Evolutionary conservation across 2,888 invertebrate species (phyloP).

Genomic region (Plebejus melissa): DNA sequence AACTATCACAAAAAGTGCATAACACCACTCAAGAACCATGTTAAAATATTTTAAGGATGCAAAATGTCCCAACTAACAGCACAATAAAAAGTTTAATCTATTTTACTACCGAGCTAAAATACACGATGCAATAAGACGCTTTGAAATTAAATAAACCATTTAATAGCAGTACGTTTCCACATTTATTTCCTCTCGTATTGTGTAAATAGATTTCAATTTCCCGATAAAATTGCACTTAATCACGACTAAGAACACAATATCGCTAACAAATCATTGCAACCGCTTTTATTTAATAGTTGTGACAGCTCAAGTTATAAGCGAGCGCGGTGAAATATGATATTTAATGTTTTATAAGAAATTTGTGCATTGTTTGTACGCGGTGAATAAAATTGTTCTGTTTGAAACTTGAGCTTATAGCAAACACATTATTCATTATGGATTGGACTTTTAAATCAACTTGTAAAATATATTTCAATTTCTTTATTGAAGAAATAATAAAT

Average conservation of each 20-base stretch:
- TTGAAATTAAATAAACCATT: constrained; percentile 1
- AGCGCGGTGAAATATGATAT: neutral
- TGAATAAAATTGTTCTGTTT: no score
- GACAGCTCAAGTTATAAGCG: constrained; percentile 30
- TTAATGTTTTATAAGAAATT: neutral
- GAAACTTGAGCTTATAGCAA: no score
- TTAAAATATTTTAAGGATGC: no score
- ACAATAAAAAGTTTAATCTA: neutral
- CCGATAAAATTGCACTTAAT: constrained; percentile 20
- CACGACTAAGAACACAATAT: constrained; percentile 6
- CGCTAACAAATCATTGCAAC: constrained; percentile 25
- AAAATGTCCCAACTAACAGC: neutral
- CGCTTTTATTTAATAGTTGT: constrained; percentile 22
- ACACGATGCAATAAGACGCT: constrained; percentile 2
- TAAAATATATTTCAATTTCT: no score
- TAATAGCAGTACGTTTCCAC: constrained; percentile 2
- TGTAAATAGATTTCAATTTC: constrained; percentile 17
- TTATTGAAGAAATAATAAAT: no score
- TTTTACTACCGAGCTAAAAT: neutral
- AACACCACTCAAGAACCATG: no score
- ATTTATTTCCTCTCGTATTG: neutral
- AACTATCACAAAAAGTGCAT: no score
- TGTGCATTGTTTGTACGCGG: no score
- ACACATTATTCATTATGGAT: no score
- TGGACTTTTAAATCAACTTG: no score